Base-by-base conservation (phyloP, 2,888 invertebrate species). In the Altica lythri region DNA sequence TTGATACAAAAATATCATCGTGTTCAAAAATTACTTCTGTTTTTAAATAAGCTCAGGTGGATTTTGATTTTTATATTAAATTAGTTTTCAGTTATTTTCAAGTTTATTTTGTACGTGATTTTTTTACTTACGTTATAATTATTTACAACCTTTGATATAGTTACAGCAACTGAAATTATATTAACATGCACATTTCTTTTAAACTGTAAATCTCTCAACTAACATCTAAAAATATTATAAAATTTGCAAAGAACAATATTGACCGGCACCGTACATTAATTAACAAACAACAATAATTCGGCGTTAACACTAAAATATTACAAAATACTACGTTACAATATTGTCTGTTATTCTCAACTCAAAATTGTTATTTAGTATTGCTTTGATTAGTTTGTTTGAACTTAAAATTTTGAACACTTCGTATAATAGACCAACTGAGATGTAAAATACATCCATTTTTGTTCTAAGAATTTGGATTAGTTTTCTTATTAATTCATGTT, bases 151-250 rank as follows among this genome's bases (percentile, higher is more conserved):
- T n/a, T 40, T 45, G 45, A 45, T 45, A 45, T 14, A 30, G 30
- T 34, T 34, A 30, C 34, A 44, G 44, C 30, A 59, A 55, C 56
- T 59, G 55, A 60, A 57, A 30, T 30, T 13, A 30, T 13, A 45
- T 61, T 49, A 60, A 62, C 60, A 60, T 57, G 55, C 57, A 50
- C 61, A 34, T 34, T 16, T 34, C 14, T 34, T 14, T 34, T 13
- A 30, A 30, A 13, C 30, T 30, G 4, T 4, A 13, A 67, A 67
- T 66, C 66, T 65, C 50, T 56, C 59, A 56, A 55, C 58, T 60
- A 65, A 63, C 60, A 58, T 64, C 62, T 65, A 65, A 65, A 63
- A 63, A 62, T 61, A 56, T 61, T 51, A 57, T 47, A 67, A 65
- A 61, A 64, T 62, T 57, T 62, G 55, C 59, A 47, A 50, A 53